Evolutionary conservation across 2,888 invertebrate species (phyloP), one percentile per base, ranked within the genome.

Genomic region (Anthoptus insignis): DNA sequence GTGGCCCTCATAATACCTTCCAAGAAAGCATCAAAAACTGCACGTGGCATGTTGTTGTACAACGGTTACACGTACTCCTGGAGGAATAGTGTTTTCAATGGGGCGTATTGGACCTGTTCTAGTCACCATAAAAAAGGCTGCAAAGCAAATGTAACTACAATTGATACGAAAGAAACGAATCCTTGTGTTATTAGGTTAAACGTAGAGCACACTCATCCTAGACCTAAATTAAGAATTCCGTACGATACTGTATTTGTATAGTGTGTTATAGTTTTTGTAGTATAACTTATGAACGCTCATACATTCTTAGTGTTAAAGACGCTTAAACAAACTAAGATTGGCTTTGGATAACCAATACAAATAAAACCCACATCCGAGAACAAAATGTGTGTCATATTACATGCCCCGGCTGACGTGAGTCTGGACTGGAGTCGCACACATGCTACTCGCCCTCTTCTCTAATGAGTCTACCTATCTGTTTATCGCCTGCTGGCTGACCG

Each of bases 41-140:
- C 80, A 6, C 76, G 77, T 14, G 85, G 88, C 0, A 79, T 87
- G 76, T 68, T 89, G 29, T 71, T 81, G 0, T 88, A 81, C 50
- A 76, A 77, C 5, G 82, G 84, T 0, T 88, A 87, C 66, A 88
- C 85, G 1, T 89, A 83, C 63, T 86, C 88, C 0, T 82, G 83
- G 81, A 74, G 87, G 13, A 88, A 88, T 67, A 69, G 54, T 11
- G 83, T 80, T 66, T 81, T 80, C 60, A 57, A 73, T 29, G 88
- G 89, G 0, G 81, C 76, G 27, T 86, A 87, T 57, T 89, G 88
- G 89, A 89, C 88, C 0, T 89, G 89, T 66, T 89, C 89, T 9
- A 87, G 85, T 69, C 88, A 88, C 52, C 83, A 84, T 11, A 89
- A 88, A 65, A 87, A 88, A 63, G 88, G 89, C 0, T 89, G 89